Conservation (phyloP, 2,888 invertebrate genomes). For the Actias luna region DNA sequence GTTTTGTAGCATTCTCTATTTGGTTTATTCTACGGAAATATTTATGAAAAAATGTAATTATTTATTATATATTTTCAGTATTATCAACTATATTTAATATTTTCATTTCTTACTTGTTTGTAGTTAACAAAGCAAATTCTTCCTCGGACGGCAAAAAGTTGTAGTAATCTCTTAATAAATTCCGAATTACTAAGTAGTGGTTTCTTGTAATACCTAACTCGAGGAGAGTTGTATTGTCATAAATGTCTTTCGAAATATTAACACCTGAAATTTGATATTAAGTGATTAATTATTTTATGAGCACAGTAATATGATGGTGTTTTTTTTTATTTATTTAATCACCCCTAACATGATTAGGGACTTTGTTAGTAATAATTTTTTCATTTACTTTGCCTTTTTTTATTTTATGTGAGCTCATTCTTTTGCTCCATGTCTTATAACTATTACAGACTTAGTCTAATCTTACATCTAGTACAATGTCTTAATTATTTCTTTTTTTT, state of each 20-base stretch:
- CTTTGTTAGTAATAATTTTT: too few species aligned
- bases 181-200: conserved; percentile 20
- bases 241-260: conserved; percentile 18
- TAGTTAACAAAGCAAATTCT: conserved; percentile 13
- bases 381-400: too few species aligned
- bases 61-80: background rate
- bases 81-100: background rate
- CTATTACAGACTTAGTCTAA: too few species aligned
- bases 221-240: conserved; percentile 21
- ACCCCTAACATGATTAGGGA: too few species aligned
- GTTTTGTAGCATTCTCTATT: conserved; percentile 20
- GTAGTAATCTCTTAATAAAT: conserved; percentile 21
- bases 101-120: conserved; percentile 18
- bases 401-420: too few species aligned
- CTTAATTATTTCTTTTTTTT: too few species aligned
- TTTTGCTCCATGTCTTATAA: too few species aligned
- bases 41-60: conserved; percentile 4
- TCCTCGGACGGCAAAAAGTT: conserved; percentile 23
- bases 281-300: too few species aligned
- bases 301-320: too few species aligned
- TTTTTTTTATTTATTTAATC: too few species aligned
- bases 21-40: conserved; percentile 25
- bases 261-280: conserved; percentile 23
- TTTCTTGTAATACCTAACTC: conserved; percentile 28
- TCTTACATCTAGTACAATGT: too few species aligned